phyloP scores from a whole-genome alignment of 2,113 vertebrate genomes.

The Equus przewalskii region DNA sequence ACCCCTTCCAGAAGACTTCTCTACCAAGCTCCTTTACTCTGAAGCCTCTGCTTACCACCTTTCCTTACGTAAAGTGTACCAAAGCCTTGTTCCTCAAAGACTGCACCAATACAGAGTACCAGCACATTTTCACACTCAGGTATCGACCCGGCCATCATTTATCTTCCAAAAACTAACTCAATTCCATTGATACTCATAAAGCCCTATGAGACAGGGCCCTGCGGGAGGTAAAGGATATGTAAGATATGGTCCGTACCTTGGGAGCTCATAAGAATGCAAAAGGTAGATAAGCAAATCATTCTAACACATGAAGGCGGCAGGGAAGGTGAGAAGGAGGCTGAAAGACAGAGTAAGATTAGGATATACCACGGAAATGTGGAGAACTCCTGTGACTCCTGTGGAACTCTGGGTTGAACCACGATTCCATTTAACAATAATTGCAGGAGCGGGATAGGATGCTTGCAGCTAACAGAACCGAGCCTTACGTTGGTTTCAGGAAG shows the following conservation, averaged over 20 bases:
- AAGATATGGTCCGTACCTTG: neutral
- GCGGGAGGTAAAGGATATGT: neutral
- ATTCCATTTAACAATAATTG: neutral
- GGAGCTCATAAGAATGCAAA: neutral
- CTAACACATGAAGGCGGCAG: neutral
- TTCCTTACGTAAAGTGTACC: neutral
- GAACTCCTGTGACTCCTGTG: neutral
- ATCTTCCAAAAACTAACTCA: neutral
- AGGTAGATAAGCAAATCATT: neutral
- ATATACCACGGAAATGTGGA: neutral
- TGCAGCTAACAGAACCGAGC: neutral
- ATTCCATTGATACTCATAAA: neutral
- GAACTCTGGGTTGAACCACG: neutral
- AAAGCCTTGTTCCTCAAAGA: neutral
- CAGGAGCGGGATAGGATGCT: neutral
- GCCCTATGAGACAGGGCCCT: neutral
- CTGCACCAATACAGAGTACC: neutral
- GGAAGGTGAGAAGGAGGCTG: neutral
- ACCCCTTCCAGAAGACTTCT: neutral
- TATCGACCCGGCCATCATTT: neutral
- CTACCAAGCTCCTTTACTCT: neutral
- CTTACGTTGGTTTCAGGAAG: slow-evolving; percentile 2
- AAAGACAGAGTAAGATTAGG: neutral
- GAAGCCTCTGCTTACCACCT: neutral
- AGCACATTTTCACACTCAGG: neutral